Evolutionary conservation across 2,888 invertebrate species (phyloP), one percentile per base, ranked within the genome.

Genomic region (Oscheius myriophilus): DNA sequence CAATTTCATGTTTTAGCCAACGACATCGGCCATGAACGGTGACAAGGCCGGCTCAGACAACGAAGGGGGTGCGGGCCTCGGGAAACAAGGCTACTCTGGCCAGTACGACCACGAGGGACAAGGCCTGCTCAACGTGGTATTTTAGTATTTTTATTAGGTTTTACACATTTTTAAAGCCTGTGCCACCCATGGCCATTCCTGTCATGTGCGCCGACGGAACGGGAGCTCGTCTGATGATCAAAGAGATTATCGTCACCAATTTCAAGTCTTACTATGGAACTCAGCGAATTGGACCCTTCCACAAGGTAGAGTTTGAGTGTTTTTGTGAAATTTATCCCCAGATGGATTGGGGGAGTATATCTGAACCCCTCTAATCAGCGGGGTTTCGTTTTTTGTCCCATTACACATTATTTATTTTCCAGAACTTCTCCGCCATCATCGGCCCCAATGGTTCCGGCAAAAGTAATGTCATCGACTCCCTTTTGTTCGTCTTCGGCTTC

Each of bases 361-460:
- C 21, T 67, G 23, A 21, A n/a, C n/a, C n/a, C n/a, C n/a, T n/a
- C n/a, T n/a, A n/a, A n/a, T n/a, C n/a, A n/a, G n/a, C n/a, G n/a
- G n/a, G n/a, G n/a, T n/a, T n/a, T n/a, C n/a, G n/a, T 55, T 26
- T 39, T 4, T 33, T 55, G 16, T 2, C n/a, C 14, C 16, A 39
- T 62, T 70, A 51, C 25, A 52, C 26, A 21, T 26, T 46, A n/a
- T 11, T 18, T 26, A 45, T 25, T 26, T 67, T 68, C 45, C 88
- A 95, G 92, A 93, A 93, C 87, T 97, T 96, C 85, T 94, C 96
- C 7, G 91, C 96, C 0, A 95, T 98, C 66, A 92, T 98, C 78
- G 98, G 98, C 0, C 97, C 98, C 0, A 99, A 98, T 88, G 98
- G 98, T 26, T 96, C 95, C 87, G 98, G 98, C 0, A 98, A 99